Base-by-base conservation (phyloP, 2,113 vertebrate species). In the Sporophila hypoxantha region DNA sequence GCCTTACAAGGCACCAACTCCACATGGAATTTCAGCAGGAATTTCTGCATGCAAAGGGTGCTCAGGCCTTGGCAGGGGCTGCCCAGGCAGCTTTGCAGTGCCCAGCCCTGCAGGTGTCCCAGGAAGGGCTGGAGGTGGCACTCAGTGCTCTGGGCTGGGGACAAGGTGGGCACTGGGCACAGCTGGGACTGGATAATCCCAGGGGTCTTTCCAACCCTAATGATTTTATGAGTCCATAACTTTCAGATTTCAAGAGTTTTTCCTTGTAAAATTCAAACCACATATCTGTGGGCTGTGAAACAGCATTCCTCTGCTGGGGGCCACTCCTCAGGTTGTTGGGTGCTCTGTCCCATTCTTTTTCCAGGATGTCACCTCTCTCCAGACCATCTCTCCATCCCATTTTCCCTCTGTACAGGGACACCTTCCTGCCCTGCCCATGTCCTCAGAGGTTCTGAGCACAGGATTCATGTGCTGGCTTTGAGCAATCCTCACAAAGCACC, bases 1-100 rank as follows among this genome's bases (percentile, higher is more conserved):
- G 57, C 34, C 14, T 59, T 59, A 10, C 22, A 36, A 59, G 34
- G 23, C 15, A 17, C 12, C 56, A 36, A 8, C 36, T 42, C 34
- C 46, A 27, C 46, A 23, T 41, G 37, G 52, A 68, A 91, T 77
- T 83, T 42, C 42, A 36, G 42, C 3, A 42, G 32, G 9, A 50
- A 42, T 27, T 59, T 2, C 37, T 16, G 0, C 44, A 32, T 0
- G 1, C 14, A 67, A 84, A 67, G 44, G 22, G 5, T 42, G 44
- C 9, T 50, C 25, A 66, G 61, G 42, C 60, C 34, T 83, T 36
- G 80, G 41, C 68, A 82, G 69, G 59, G 50, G 69, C 50, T 83
- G 69, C 69, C 80, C 81, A 83, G 69, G 69, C 30, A 66, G 60
- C 0, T 34, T 34, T 57, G 81, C 2, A 83, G 42, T 57, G 0